Evolutionary conservation across 2,113 vertebrate species (phyloP).

Genomic region (Hemiprocne comata): DNA sequence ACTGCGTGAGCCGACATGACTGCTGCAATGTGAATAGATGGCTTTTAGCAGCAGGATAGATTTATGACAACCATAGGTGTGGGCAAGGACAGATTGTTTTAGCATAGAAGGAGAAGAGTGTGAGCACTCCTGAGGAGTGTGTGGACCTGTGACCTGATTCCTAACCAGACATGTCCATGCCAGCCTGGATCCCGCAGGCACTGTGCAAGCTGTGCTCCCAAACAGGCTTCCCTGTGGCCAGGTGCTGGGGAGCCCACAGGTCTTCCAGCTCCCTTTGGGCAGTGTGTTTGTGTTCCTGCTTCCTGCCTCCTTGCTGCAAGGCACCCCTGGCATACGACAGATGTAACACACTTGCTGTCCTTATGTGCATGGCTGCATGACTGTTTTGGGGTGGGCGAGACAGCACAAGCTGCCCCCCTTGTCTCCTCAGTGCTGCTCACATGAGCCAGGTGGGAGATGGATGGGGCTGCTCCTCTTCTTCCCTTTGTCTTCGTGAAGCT

Average conservation of each 20-base stretch:
- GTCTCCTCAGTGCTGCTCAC: accelerated
- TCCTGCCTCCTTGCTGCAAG: not conserved
- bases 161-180: not conserved
- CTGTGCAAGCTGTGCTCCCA: accelerated
- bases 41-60: not conserved
- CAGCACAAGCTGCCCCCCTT: not conserved
- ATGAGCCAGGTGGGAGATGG: accelerated
- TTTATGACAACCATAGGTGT: not conserved
- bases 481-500: not conserved
- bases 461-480: not conserved
- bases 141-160: constrained; percentile 27
- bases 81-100: constrained; percentile 10
- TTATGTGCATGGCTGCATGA: accelerated
- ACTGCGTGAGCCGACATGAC: not conserved
- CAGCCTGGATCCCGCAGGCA: not conserved
- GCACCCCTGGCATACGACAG: not conserved
- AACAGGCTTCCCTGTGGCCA: not conserved
- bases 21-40: not conserved
- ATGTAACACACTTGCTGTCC: not conserved
- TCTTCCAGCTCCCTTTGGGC: accelerated
- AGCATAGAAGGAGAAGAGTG: not conserved
- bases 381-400: not conserved
- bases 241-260: not conserved
- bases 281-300: not conserved
- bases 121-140: not conserved